These are phyloP conservation scores for Aramus guarauna DNA, from an alignment of 2,113 vertebrate genomes.

Conservation along the genomic window DNA sequence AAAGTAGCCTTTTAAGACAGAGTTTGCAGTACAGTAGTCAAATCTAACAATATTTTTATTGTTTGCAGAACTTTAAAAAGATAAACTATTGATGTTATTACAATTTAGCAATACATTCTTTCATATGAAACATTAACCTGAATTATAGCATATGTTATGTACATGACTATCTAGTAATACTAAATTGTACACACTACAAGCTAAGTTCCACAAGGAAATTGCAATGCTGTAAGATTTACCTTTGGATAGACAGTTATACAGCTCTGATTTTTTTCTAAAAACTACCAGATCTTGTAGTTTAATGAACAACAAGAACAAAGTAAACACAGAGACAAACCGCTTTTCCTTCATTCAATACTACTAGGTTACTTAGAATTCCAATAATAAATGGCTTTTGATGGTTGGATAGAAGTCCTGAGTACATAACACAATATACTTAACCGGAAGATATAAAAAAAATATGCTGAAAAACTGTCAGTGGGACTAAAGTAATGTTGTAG, in stretches of 20 bases:
- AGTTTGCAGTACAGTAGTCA: slow-evolving; percentile 64
- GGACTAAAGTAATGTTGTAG: background rate
- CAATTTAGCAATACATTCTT: slow-evolving; percentile 82
- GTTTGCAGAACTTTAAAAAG: slow-evolving; percentile 73
- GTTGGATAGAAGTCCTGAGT: slow-evolving; percentile 19
- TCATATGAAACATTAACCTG: slow-evolving; percentile 75
- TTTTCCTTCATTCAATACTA: slow-evolving; percentile 40
- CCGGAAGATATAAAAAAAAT: background rate
- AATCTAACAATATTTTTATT: slow-evolving; percentile 68
- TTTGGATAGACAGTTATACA: slow-evolving; percentile 46
- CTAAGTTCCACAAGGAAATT: slow-evolving; percentile 63
- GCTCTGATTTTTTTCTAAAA: slow-evolving; percentile 35
- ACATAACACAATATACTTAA: background rate
- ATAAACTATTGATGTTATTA: slow-evolving; percentile 69
- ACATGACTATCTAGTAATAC: slow-evolving; percentile 66
- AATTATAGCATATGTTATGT: slow-evolving; percentile 66
- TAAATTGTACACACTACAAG: slow-evolving; percentile 52
- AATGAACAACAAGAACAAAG: slow-evolving; percentile 39
- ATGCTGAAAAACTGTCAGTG: background rate
- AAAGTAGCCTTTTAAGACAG: slow-evolving; percentile 68
- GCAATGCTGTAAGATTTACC: slow-evolving; percentile 53
- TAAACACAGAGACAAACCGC: background rate
- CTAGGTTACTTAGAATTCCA: background rate
- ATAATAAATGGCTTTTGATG: slow-evolving; percentile 15
- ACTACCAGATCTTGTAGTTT: background rate